phyloP scores from a whole-genome alignment of 2,888 invertebrate species.

The Pammene fasciana region DNA sequence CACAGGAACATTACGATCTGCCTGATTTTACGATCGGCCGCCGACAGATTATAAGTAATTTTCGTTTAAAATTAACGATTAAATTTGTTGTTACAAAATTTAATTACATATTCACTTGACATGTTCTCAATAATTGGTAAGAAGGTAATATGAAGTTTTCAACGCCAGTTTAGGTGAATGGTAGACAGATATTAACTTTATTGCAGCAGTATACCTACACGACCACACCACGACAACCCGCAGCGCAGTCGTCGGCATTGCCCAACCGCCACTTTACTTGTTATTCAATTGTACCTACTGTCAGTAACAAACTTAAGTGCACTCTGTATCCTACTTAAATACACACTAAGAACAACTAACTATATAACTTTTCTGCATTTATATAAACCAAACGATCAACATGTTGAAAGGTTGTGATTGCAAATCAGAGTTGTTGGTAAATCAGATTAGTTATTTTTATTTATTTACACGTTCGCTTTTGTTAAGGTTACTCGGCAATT shows the following conservation, averaged over 20 bases:
- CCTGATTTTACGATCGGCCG: too few relatives aligned
- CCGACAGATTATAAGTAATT: too few relatives aligned
- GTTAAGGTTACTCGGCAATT: too few relatives aligned
- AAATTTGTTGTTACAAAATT: background rate
- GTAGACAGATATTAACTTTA: background rate
- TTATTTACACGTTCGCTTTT: too few relatives aligned
- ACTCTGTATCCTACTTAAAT: background rate
- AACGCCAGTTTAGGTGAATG: slow-evolving; percentile 5
- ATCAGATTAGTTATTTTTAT: too few relatives aligned
- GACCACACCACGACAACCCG: background rate
- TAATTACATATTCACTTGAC: background rate
- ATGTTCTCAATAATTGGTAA: background rate
- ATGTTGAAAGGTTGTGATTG: too few relatives aligned
- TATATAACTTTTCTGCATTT: background rate
- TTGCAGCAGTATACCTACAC: background rate
- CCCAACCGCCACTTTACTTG: slow-evolving; percentile 22
- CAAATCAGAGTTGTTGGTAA: too few relatives aligned
- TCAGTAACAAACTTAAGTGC: slow-evolving; percentile 1
- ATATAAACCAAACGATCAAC: background rate
- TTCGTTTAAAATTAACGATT: too few relatives aligned
- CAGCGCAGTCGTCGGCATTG: slow-evolving; percentile 2
- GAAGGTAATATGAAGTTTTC: background rate
- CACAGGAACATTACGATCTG: too few relatives aligned
- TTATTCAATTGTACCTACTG: slow-evolving; percentile 15
- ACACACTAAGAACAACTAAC: background rate